Evolutionary conservation across 1,140 invertebrate species (phyloP), one percentile per base, ranked within the genome.

Genomic region (Pseudomyrmex pallidus): DNA sequence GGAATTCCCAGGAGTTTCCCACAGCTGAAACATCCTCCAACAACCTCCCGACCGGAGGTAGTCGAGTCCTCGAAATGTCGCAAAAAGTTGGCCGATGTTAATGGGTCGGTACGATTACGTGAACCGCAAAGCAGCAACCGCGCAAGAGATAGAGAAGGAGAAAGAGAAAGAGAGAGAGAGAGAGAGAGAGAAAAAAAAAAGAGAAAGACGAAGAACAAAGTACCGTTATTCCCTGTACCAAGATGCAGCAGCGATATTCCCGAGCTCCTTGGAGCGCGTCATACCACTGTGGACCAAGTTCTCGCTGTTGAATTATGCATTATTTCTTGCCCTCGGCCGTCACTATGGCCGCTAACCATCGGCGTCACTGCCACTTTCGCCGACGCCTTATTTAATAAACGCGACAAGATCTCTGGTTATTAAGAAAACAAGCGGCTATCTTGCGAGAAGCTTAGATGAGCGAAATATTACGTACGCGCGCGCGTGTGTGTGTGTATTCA

Each of bases 1-100:
- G 66, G 20, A 61, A 46, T 70, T 72, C 66, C n/a, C 66, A 12
- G 66, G 76, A 72, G 54, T 72, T 80, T 68, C 44, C 54, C 35
- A 35, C 35, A 22, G 20, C 22, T 70, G 76, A 80, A 72, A 80
- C 66, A 80, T 80, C 76, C 52, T 70, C 76, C 35, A 57, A 82
- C 54, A 72, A 59, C 66, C 35, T 35, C 5, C 54, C 64, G 44
- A 54, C 66, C 22, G 35, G 25, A 74, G 70, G 70, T 48, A 74
- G 20, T 67, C 67, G 50, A 82, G 78, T 74, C 50, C 57, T 74
- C 68, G 78, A 82, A 82, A 82, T 74, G 78, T 54, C 78, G 70
- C 70, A 82, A 82, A 82, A 82, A 73, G 56, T 82, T 82, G 68
- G 57, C 68, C 78, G 78, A 82, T 74, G 78, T 82, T 82, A 82